Percentiles rank a stretch among this genome's conserved stretches.
Conservation (phyloP, 2,888 invertebrate genomes). For the Dicranocentrus wangi region DNA sequence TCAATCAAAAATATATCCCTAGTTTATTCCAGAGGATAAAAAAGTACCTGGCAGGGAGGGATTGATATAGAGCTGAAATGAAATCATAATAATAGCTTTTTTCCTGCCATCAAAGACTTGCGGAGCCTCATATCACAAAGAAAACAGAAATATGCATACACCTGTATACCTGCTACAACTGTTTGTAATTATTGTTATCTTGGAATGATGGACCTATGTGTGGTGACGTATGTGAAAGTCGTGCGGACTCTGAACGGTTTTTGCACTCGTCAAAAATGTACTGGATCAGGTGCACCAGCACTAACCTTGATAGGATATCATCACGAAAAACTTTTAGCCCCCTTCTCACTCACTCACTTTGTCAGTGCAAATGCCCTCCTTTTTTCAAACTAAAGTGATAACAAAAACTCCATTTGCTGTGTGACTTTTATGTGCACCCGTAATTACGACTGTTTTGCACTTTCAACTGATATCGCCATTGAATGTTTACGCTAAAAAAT, state of each 20-base stretch:
- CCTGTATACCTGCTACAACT: no score
- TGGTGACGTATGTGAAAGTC: no score
- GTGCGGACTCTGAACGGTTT: slow-evolving; percentile 11
- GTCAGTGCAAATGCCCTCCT: slow-evolving; percentile 35
- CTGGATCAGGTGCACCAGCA: slow-evolving; percentile 31
- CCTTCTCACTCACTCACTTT: not conserved
- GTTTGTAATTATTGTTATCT: no score
- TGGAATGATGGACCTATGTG: no score
- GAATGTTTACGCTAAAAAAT: no score
- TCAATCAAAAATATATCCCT: slow-evolving; percentile 10
- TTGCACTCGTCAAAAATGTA: slow-evolving; percentile 10
- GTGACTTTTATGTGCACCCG: slow-evolving; percentile 26
- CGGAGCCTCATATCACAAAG: no score
- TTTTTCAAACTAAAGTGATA: slow-evolving; percentile 7
- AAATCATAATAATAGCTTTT: no score
- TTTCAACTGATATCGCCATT: no score
- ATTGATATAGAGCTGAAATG: no score
- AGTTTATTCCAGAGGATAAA: not conserved
- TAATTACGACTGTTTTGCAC: slow-evolving; percentile 13
- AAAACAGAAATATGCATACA: no score
- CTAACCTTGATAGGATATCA: slow-evolving; percentile 31
- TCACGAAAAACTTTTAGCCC: not conserved
- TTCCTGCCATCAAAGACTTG: no score
- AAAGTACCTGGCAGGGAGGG: no score
- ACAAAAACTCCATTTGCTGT: slow-evolving; percentile 26